A percentile compares a stretch with the other conserved stretches of the same genome.
These are phyloP conservation scores for Diarsia mendica DNA, from an alignment of 2,888 invertebrate genomes.

Conservation along the genomic window DNA sequence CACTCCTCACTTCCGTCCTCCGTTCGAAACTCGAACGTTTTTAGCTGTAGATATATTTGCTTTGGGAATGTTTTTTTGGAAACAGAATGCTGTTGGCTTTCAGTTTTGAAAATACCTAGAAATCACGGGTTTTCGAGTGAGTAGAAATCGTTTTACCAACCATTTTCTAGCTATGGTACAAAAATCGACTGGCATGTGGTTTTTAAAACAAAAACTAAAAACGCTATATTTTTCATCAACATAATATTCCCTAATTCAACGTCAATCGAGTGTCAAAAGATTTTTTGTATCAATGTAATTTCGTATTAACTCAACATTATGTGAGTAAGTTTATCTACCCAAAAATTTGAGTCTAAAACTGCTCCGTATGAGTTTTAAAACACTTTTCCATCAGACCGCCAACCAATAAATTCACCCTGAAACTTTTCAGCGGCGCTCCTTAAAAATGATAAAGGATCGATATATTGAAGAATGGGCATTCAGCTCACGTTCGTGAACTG, in stretches of 20 bases:
- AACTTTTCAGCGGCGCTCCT: constrained; percentile 49
- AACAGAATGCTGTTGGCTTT: constrained; percentile 6
- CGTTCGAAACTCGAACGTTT: constrained; percentile 60
- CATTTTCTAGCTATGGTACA: background rate
- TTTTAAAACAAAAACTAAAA: background rate
- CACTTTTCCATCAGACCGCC: constrained; percentile 15
- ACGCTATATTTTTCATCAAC: background rate
- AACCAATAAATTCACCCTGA: constrained; percentile 44
- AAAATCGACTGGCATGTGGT: background rate
- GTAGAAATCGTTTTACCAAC: background rate
- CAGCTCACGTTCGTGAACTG: constrained; percentile 69
- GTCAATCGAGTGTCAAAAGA: background rate
- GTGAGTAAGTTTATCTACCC: background rate
- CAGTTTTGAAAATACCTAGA: background rate
- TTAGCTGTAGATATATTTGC: constrained; percentile 52
- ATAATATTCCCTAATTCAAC: background rate
- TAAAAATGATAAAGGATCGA: constrained; percentile 57
- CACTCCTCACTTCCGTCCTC: constrained; percentile 68
- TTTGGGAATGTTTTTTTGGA: constrained; percentile 25
- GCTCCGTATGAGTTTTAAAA: background rate
- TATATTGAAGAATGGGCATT: constrained; percentile 57
- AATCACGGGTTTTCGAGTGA: background rate
- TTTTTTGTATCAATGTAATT: background rate
- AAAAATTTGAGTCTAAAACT: background rate
- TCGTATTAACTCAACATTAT: background rate